Conservation (phyloP, 1,140 invertebrate species). For the Magallana angulata region DNA sequence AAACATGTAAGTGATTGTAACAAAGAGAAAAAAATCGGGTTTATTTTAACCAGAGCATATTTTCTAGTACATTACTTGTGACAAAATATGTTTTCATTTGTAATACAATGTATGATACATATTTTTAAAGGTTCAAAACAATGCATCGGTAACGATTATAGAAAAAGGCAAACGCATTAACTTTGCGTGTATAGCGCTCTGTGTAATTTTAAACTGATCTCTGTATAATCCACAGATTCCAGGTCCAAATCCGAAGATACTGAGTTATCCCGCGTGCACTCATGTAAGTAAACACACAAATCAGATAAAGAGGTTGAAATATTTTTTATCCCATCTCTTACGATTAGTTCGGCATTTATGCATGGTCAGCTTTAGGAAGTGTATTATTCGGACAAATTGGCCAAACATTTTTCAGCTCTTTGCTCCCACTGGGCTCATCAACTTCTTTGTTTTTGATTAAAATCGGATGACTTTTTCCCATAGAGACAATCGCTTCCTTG, state of each 20-base stretch:
- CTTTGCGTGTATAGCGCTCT: no score
- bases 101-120: no score
- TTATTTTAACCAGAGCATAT: no score
- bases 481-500: background rate
- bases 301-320: no score
- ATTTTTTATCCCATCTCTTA: background rate
- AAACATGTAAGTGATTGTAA: background rate
- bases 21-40: background rate
- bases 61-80: no score
- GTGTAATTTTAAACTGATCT: no score
- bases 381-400: background rate
- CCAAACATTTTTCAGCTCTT: background rate
- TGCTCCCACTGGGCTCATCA: background rate
- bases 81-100: no score
- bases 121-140: no score
- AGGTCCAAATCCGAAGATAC: background rate
- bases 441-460: slow-evolving; percentile 12
- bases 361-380: slow-evolving; percentile 16
- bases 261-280: background rate
- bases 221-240: background rate
- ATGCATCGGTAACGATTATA: no score
- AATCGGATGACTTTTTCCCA: background rate
- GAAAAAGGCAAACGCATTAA: no score
- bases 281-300: background rate
- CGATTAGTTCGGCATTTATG: background rate